These are phyloP conservation scores for Drosophila melanogaster DNA, from an alignment of 1,140 invertebrate species.

Conservation along the genomic window Release_6_plus_ISO1_MT NT_033777.3:12754501-12755000, in stretches of 20 bases:
- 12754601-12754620: slow-evolving; percentile 47
- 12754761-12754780: slow-evolving; percentile 63
- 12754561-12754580: not conserved
- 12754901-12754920: too few species aligned
- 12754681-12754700: slow-evolving; percentile 87
- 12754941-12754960: too few species aligned
- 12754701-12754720: slow-evolving; percentile 86
- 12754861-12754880: too few species aligned
- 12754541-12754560: too few species aligned
- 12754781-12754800: slow-evolving; percentile 62
- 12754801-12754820: slow-evolving; percentile 1
- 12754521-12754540: not conserved
- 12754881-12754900: too few species aligned
- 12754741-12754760: slow-evolving; percentile 82
- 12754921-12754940: too few species aligned
- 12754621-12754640: slow-evolving; percentile 89
- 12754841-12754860: too few species aligned
- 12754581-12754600: slow-evolving; percentile 54
- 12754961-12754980: too few species aligned
- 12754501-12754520: slow-evolving; percentile 76
- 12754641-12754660: slow-evolving; percentile 91
- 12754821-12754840: not conserved
- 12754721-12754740: slow-evolving; percentile 86
- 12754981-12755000: too few species aligned
- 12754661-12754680: slow-evolving; percentile 91